phyloP scores from a whole-genome alignment of 2,797 vertebrate species.

The Pipistrellus pipistrellus region DNA sequence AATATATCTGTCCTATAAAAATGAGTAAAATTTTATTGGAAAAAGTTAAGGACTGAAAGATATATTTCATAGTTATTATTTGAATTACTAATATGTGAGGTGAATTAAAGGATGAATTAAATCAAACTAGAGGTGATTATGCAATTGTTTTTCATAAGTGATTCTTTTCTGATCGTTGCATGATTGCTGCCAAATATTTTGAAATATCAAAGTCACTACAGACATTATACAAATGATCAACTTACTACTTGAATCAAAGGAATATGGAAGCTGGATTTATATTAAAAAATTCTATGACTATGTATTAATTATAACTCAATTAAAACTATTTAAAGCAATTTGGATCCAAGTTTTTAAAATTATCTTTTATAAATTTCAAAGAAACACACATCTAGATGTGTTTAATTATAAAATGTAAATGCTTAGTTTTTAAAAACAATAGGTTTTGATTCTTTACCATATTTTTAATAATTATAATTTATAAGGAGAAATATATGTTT shows the following conservation, averaged over 20 bases:
- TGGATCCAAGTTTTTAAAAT: not conserved
- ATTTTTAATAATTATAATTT: not conserved
- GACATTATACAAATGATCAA: not conserved
- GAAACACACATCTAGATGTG: not conserved
- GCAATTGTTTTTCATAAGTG: not conserved
- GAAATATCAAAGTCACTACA: not conserved
- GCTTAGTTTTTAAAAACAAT: not conserved
- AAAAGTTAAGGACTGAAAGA: not conserved
- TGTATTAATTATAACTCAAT: not conserved
- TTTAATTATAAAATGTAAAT: constrained; percentile 10
- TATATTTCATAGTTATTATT: constrained; percentile 25
- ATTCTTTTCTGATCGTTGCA: not conserved
- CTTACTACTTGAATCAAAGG: not conserved
- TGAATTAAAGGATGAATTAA: not conserved
- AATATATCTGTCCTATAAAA: not conserved
- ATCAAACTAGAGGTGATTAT: not conserved
- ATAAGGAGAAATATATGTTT: not conserved
- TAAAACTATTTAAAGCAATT: not conserved
- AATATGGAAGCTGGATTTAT: not conserved
- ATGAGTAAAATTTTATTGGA: not conserved
- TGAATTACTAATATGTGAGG: not conserved
- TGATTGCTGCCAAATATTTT: not conserved
- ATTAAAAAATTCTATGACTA: not conserved
- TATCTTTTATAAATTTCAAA: not conserved
- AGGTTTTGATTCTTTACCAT: not conserved